phyloP scores from a whole-genome alignment of 2,113 vertebrate genomes.

The Vidua macroura region DNA sequence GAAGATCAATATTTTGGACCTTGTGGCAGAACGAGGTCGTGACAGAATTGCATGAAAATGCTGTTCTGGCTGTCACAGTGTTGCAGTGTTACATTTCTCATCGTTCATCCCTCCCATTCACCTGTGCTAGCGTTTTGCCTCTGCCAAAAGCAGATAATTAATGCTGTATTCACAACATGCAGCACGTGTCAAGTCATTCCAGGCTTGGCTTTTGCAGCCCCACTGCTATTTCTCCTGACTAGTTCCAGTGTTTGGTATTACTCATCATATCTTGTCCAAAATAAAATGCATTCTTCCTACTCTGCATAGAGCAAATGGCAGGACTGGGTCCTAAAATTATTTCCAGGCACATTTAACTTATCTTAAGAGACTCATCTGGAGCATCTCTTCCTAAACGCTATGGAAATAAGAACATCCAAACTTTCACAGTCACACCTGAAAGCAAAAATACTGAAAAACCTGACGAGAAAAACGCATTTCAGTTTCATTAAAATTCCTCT shows the following conservation, averaged over 20 bases:
- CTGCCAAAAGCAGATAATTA: background rate
- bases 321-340: background rate
- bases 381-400: background rate
- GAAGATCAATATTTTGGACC: background rate
- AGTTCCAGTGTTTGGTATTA: background rate
- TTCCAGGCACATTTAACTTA: background rate
- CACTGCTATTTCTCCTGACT: background rate
- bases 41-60: background rate
- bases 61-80: background rate
- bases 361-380: background rate
- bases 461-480: background rate
- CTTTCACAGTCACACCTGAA: background rate
- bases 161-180: rapidly evolving
- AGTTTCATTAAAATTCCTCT: background rate
- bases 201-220: background rate
- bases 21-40: rapidly evolving
- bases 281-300: background rate
- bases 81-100: background rate
- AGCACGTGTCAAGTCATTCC: background rate
- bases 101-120: rapidly evolving
- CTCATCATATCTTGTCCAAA: background rate
- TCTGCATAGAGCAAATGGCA: background rate
- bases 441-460: background rate
- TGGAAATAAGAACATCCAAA: background rate
- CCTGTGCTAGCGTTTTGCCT: rapidly evolving